A percentile compares a stretch with the other conserved stretches of the same genome.
phyloP scores from a whole-genome alignment of 2,797 vertebrate species.

The Microctenopoma lineatum region DNA sequence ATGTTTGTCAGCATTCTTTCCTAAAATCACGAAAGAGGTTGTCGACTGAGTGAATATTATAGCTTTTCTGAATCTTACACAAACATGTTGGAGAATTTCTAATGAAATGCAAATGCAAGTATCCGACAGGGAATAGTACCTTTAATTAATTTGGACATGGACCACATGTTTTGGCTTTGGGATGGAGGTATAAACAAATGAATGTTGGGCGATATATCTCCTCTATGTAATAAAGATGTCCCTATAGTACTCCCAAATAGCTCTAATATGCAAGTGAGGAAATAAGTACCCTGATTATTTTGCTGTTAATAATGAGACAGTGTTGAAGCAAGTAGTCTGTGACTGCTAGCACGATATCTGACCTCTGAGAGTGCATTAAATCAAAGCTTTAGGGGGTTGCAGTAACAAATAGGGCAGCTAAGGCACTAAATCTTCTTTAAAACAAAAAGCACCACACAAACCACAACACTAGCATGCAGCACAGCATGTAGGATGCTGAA shows the following conservation, averaged over 20 bases:
- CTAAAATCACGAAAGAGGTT: neutral
- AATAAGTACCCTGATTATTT: slow-evolving; percentile 78
- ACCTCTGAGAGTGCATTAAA: slow-evolving; percentile 83
- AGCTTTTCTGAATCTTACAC: slow-evolving; percentile 47
- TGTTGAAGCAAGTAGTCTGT: slow-evolving; percentile 75
- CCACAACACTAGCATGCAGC: slow-evolving; percentile 45
- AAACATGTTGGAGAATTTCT: slow-evolving; percentile 47
- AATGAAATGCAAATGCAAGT: slow-evolving; percentile 54
- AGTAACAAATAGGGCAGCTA: slow-evolving; percentile 76
- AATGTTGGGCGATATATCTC: slow-evolving; percentile 58
- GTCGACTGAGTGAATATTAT: slow-evolving; percentile 30
- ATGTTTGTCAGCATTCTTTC: neutral
- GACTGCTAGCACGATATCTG: slow-evolving; percentile 79
- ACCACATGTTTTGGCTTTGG: slow-evolving; percentile 52
- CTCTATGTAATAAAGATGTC: slow-evolving; percentile 72
- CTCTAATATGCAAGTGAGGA: slow-evolving; percentile 69
- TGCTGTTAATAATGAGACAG: slow-evolving; percentile 78
- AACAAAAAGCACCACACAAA: slow-evolving; percentile 61
- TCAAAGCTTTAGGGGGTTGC: slow-evolving; percentile 77
- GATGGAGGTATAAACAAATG: slow-evolving; percentile 60
- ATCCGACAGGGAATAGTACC: slow-evolving; percentile 38
- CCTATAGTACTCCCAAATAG: slow-evolving; percentile 59
- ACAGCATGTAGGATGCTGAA: slow-evolving; percentile 21
- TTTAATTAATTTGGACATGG: slow-evolving; percentile 69
- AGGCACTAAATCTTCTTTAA: slow-evolving; percentile 69